A percentile compares a stretch with the other conserved stretches of the same genome.
phyloP scores from a whole-genome alignment of 2,797 vertebrate species.

The Psittacula echo region DNA sequence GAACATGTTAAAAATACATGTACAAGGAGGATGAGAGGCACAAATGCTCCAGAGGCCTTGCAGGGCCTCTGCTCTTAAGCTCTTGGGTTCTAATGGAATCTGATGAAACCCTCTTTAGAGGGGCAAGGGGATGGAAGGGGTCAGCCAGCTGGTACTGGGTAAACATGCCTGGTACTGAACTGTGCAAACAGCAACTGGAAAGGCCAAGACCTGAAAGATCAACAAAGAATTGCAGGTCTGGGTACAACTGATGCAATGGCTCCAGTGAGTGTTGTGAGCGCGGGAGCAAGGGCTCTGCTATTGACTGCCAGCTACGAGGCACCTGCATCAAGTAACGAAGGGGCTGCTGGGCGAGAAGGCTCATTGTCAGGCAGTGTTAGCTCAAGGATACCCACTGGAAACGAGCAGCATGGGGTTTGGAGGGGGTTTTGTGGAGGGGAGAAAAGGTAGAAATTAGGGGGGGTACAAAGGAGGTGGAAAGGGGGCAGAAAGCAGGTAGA shows the following conservation, averaged over 20 bases:
- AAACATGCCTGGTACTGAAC: neutral
- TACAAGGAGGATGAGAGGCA: neutral
- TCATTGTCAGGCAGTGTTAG: neutral
- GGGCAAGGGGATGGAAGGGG: neutral
- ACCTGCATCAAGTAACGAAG: neutral
- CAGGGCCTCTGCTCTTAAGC: neutral
- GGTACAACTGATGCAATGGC: neutral
- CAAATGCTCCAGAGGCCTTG: neutral
- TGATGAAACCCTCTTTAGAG: neutral
- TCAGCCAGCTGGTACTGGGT: neutral
- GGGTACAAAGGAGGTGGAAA: neutral
- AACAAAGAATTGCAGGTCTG: neutral
- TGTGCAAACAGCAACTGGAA: neutral
- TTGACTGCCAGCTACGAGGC: neutral
- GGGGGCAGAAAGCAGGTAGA: neutral
- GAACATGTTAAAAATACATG: neutral
- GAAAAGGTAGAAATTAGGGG: neutral
- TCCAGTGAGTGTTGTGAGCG: neutral
- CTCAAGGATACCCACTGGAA: neutral
- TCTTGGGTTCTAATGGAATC: slow-evolving; percentile 1
- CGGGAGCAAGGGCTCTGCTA: neutral
- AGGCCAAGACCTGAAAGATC: neutral
- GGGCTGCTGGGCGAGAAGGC: neutral
- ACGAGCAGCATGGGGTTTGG: neutral
- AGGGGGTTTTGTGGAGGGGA: neutral